Conservation (phyloP, 2,797 vertebrate genomes). For the Micrastur ruficollis region DNA sequence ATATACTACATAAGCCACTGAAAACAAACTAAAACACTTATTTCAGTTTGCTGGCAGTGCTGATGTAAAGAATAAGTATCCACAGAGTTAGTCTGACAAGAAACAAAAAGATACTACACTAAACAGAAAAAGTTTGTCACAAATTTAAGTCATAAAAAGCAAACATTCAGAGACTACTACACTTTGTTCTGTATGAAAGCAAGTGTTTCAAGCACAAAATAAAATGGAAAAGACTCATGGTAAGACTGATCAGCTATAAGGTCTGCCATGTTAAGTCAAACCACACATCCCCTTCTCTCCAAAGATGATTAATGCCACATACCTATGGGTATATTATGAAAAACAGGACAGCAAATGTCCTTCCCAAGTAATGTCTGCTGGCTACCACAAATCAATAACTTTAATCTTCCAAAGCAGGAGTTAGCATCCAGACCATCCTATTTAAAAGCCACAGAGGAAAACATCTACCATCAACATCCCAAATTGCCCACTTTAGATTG, state of each 20-base stretch:
- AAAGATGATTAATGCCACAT: neutral
- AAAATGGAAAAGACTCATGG: neutral
- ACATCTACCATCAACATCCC: neutral
- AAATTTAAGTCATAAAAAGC: neutral
- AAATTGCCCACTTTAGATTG: neutral
- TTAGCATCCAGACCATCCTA: neutral
- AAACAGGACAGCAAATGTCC: neutral
- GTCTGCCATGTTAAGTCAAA: neutral
- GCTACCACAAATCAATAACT: neutral
- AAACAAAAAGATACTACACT: neutral
- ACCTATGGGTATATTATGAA: neutral
- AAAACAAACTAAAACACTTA: neutral
- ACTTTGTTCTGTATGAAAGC: neutral
- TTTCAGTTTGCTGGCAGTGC: neutral
- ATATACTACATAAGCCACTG: neutral
- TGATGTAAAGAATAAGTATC: neutral
- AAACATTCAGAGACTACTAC: neutral
- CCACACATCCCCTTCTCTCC: neutral
- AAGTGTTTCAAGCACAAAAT: neutral
- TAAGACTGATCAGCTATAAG: neutral
- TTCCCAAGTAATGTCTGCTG: neutral
- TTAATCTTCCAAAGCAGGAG: neutral
- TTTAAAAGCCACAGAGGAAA: neutral
- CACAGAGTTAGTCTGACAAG: neutral
- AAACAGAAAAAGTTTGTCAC: neutral